Evolutionary conservation across 2,797 vertebrate genomes (phyloP).

Genomic region (Brachyrhaphis roseni): DNA sequence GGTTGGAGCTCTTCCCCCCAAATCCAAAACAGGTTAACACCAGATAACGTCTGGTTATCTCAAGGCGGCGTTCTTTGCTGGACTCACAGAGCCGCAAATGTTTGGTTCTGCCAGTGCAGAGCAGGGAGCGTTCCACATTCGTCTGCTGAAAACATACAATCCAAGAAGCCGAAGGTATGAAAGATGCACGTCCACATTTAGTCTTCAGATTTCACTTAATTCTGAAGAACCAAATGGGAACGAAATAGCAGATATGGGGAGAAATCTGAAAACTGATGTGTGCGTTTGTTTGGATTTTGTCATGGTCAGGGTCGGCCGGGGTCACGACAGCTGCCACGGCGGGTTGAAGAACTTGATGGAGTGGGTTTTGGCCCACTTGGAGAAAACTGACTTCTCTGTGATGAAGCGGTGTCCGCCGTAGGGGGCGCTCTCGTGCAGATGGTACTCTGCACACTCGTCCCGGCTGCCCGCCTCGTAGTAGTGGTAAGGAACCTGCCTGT

Average conservation of each 20-base stretch:
- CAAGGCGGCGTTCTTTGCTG: slow-evolving; percentile 35
- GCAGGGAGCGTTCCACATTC: slow-evolving; percentile 12
- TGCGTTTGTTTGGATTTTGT: not conserved
- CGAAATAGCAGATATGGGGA: slow-evolving; percentile 9
- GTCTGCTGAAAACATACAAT: slow-evolving; percentile 25
- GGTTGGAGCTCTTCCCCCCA: slow-evolving; percentile 29
- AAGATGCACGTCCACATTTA: slow-evolving; percentile 2
- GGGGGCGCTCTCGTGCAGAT: slow-evolving; percentile 93
- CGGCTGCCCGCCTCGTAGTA: slow-evolving; percentile 93
- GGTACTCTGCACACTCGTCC: slow-evolving; percentile 94
- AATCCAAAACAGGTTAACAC: slow-evolving; percentile 23
- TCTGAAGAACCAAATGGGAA: not conserved
- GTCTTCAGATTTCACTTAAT: not conserved
- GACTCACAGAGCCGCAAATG: slow-evolving; percentile 59
- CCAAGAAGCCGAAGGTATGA: slow-evolving; percentile 20
- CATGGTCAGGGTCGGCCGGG: slow-evolving; percentile 32
- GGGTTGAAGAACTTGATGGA: slow-evolving; percentile 95
- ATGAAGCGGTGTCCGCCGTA: slow-evolving; percentile 97
- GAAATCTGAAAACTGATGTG: slow-evolving; percentile 10
- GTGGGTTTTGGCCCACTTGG: slow-evolving; percentile 94
- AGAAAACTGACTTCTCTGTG: slow-evolving; percentile 95
- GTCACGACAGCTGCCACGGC: slow-evolving; percentile 91
- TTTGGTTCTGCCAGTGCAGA: slow-evolving; percentile 37
- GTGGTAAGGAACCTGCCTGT: slow-evolving; percentile 95
- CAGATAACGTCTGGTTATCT: slow-evolving; percentile 23